Evolutionary conservation across 2,888 invertebrate species (phyloP).

Genomic region (Mongoloraphidia duomilia): DNA sequence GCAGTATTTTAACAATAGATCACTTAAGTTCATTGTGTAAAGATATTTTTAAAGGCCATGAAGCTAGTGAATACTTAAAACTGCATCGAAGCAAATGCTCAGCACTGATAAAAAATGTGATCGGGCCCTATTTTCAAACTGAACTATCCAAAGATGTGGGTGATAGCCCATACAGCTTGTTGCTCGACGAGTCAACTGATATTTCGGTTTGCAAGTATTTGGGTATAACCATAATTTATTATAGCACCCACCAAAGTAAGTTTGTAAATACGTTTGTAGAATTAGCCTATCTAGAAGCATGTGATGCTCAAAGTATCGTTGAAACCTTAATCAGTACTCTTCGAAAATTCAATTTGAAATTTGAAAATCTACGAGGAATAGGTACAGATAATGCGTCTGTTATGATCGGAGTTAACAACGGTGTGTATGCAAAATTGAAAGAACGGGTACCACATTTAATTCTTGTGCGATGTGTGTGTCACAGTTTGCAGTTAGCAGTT

Average conservation of each 20-base stretch:
- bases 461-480: conserved; percentile 23
- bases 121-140: conserved; percentile 11
- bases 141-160: conserved; percentile 14
- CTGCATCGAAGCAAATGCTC: conserved; percentile 16
- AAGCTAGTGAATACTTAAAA: conserved; percentile 8
- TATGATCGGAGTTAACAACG: conserved; percentile 24
- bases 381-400: conserved; percentile 25
- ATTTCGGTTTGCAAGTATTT: conserved; percentile 14
- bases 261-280: background rate
- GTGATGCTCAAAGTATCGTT: background rate
- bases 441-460: conserved; percentile 17
- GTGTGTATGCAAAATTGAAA: conserved; percentile 22
- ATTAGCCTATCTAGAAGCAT: background rate
- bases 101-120: conserved; percentile 13
- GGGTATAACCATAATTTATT: conserved; percentile 13
- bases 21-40: conserved; percentile 8
- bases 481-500: conserved; percentile 21
- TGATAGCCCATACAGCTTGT: conserved; percentile 14
- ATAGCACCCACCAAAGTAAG: background rate
- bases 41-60: conserved; percentile 11
- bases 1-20: conserved; percentile 4
- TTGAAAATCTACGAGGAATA: conserved; percentile 20
- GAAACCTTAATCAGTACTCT: conserved; percentile 7
- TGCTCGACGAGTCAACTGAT: conserved; percentile 19
- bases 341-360: conserved; percentile 13